phyloP scores from a whole-genome alignment of 2,113 vertebrate genomes.

The Crypturellus undulatus region DNA sequence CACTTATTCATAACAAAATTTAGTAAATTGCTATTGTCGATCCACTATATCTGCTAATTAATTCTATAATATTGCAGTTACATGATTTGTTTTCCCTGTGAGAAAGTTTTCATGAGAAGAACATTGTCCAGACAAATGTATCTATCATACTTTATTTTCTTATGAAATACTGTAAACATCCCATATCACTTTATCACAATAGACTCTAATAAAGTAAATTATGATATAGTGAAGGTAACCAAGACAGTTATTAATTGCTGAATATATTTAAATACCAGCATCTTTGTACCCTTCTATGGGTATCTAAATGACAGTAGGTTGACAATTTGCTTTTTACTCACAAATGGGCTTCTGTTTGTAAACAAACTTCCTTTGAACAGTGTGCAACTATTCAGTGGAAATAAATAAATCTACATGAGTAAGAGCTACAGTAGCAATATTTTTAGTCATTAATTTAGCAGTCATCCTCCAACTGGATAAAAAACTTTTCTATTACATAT shows the following conservation, averaged over 20 bases:
- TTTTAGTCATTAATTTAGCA: conserved; percentile 5
- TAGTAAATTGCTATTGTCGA: not conserved
- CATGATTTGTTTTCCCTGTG: not conserved
- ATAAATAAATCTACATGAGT: not conserved
- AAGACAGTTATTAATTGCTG: not conserved
- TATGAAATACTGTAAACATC: not conserved
- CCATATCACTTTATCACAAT: not conserved
- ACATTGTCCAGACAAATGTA: not conserved
- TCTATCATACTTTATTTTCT: not conserved
- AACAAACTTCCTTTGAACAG: not conserved
- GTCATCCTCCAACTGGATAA: not conserved
- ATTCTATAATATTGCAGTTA: not conserved
- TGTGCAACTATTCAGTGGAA: not conserved
- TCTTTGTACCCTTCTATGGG: conserved; percentile 23
- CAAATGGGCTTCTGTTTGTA: conserved; percentile 36
- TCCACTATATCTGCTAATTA: not conserved
- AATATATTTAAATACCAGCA: not conserved
- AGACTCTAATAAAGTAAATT: conserved; percentile 58
- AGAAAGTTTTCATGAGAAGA: not conserved
- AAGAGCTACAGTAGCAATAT: not conserved
- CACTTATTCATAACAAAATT: not conserved
- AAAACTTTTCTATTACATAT: not conserved
- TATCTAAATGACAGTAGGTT: not conserved
- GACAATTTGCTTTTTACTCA: not conserved
- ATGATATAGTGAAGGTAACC: not conserved